Evolutionary conservation across 2,113 vertebrate species (phyloP).

Genomic region (Anas platyrhynchos): DNA sequence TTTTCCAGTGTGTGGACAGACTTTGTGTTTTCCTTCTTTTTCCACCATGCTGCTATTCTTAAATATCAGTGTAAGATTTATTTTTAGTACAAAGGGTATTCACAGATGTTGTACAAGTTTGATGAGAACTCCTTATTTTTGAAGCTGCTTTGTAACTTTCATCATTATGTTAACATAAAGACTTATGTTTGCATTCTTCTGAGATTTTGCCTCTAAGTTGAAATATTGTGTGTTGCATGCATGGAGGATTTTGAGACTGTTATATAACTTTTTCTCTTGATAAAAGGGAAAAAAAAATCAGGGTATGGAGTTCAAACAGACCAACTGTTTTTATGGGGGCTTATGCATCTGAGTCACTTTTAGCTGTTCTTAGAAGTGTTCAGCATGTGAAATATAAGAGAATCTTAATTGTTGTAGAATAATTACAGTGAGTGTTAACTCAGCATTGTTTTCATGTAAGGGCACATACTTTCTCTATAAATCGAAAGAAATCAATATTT

Average conservation of each 20-base stretch:
- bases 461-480: background rate
- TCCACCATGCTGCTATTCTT: background rate
- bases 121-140: background rate
- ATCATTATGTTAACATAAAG: background rate
- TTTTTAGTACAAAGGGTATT: background rate
- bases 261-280: background rate
- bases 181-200: background rate
- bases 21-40: background rate
- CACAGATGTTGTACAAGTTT: background rate
- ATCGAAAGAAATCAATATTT: background rate
- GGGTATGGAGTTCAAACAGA: fast-evolving
- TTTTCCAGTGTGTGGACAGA: background rate
- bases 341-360: background rate
- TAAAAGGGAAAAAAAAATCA: background rate
- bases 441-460: background rate
- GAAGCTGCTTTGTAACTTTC: background rate
- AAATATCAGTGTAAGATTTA: background rate
- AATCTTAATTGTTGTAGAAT: background rate
- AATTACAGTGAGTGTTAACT: background rate
- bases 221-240: background rate
- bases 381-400: background rate
- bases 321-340: background rate
- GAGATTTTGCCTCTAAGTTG: background rate
- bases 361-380: background rate
- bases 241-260: background rate